Percentiles rank a stretch among this genome's conserved stretches.
These are phyloP conservation scores for Neogale vison DNA, from an alignment of 2,113 vertebrate species.

Conservation along the genomic window DNA sequence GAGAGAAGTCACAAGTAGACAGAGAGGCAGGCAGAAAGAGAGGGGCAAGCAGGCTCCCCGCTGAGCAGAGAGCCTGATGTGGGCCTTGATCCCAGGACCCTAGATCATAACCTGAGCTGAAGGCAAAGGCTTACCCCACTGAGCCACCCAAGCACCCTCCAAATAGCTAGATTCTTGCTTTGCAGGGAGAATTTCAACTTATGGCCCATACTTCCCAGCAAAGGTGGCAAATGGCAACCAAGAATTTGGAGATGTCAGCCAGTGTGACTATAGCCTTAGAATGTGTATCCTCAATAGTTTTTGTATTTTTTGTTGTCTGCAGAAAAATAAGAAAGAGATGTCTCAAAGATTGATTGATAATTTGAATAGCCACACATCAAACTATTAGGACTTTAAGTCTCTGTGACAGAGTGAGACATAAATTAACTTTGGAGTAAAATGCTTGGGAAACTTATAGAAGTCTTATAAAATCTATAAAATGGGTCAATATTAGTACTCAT, in stretches of 20 bases:
- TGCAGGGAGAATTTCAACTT: constrained; percentile 36
- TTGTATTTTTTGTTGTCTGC: neutral
- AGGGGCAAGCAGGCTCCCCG: too few species aligned
- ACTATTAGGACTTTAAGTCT: neutral
- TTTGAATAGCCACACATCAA: neutral
- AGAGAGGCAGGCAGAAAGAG: too few species aligned
- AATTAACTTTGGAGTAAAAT: neutral
- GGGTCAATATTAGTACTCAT: neutral
- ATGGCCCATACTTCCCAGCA: neutral
- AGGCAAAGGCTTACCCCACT: too few species aligned
- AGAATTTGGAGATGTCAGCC: neutral
- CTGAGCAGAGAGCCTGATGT: too few species aligned
- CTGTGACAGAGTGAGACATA: neutral
- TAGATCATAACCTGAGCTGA: too few species aligned
- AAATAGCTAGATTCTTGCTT: constrained; percentile 2
- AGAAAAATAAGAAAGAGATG: neutral
- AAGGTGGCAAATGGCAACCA: neutral
- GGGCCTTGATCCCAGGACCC: too few species aligned
- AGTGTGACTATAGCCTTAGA: neutral
- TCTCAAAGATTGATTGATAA: neutral
- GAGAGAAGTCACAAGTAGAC: too few species aligned
- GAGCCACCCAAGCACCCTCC: neutral
- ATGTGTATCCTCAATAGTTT: neutral
- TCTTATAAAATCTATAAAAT: neutral
- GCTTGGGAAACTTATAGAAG: neutral